Evolutionary conservation across 2,888 invertebrate species (phyloP), one percentile per base, ranked within the genome.

Genomic region (Troilus luridus): DNA sequence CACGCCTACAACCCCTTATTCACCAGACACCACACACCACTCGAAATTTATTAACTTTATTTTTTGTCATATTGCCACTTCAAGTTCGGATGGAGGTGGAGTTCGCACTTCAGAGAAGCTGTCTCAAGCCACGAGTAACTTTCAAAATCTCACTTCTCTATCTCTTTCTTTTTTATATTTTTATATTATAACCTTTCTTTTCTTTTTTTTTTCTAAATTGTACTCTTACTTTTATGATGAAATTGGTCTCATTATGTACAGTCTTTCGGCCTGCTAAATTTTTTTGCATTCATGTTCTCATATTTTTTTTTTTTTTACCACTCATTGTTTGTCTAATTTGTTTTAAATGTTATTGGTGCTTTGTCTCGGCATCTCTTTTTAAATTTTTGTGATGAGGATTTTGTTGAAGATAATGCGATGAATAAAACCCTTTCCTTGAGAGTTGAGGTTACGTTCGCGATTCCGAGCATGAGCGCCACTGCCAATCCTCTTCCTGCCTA

Each of bases 71-170:
- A 90, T 88, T 90, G 90, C 92, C 89, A 89, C 93, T 90, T 90
- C 90, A 90, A 97, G 97, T 97, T 96, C 96, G 97, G 97, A 96
- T 98, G 98, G 98, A 97, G 97, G 96, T 97, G 97, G 97, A 98
- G 98, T 96, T 96, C 97, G 95, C 97, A 98, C 97, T 98, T 98
- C 98, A 97, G 97, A 97, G 97, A 98, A 96, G 98, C 98, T 96
- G 97, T 98, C 95, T 97, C 97, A 96, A 96, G 96, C 95, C 96
- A 96, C 95, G 97, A 97, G 97, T 97, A 97, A 97, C 62, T 92
- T 92, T 90, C 77, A 88, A 88, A 92, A 89, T 91, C 89, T 90
- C 88, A 85, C 88, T 90, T 91, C 89, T 88, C 88, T 92, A 91
- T 89, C 85, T 89, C 56, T 92, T 90, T 88, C 59, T 92, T 54